Conservation (phyloP, 1,140 invertebrate genomes). For the Mesaphorura yosii region DNA sequence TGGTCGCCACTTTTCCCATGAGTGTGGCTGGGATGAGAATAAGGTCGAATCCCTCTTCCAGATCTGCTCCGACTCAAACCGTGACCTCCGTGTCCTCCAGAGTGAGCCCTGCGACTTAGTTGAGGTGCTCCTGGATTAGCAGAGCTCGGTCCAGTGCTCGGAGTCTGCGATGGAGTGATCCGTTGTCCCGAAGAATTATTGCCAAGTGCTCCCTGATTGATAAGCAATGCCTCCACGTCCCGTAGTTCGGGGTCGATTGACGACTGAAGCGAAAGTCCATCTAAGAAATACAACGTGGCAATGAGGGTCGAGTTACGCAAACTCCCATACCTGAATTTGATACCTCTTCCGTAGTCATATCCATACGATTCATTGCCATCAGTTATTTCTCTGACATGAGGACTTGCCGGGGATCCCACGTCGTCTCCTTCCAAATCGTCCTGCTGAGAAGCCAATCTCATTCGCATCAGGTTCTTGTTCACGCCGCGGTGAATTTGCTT, state of each 20-base stretch:
- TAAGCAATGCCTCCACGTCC: constrained; percentile 14
- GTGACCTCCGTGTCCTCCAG: constrained; percentile 8
- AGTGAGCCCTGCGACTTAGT: constrained; percentile 12
- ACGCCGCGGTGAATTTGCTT: constrained; percentile 33
- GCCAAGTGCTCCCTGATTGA: constrained; percentile 12
- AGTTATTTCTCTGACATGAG: constrained; percentile 32
- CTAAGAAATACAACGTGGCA: too few species aligned
- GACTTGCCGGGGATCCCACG: constrained; percentile 32
- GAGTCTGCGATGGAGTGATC: not conserved
- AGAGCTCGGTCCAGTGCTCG: too few species aligned
- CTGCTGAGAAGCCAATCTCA: constrained; percentile 48
- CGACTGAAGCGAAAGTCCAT: constrained; percentile 23
- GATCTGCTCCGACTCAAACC: constrained; percentile 25
- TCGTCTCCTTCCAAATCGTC: constrained; percentile 36
- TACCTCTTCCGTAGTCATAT: constrained; percentile 20
- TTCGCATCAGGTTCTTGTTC: constrained; percentile 45
- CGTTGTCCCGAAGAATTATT: too few species aligned
- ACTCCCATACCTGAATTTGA: constrained; percentile 1
- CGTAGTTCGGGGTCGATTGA: constrained; percentile 26
- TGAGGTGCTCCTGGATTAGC: constrained; percentile 23
- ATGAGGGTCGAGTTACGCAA: constrained; percentile 25
- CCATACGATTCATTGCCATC: constrained; percentile 32
- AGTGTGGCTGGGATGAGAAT: constrained; percentile 29
- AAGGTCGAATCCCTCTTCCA: constrained; percentile 28
- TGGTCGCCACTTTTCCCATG: constrained; percentile 39